These are phyloP conservation scores for Neocrepidodera transversa DNA, from an alignment of 2,888 invertebrate species.

Conservation along the genomic window DNA sequence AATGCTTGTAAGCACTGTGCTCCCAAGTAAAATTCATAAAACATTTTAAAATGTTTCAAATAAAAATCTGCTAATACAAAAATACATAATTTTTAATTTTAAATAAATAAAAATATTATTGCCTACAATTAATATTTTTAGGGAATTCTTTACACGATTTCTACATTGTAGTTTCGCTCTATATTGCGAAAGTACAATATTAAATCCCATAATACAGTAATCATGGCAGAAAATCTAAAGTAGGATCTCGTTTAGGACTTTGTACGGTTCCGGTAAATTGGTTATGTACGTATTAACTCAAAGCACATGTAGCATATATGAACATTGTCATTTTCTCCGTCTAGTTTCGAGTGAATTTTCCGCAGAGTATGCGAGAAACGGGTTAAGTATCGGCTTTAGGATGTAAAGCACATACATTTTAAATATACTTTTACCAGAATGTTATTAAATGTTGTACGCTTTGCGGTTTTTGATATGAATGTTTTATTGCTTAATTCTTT, in stretches of 20 bases:
- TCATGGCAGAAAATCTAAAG: constrained; percentile 26
- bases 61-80: no score
- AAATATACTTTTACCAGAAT: no score
- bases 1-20: no score
- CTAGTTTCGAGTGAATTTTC: constrained; percentile 23
- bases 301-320: constrained; percentile 17
- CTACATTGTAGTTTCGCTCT: neutral
- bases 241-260: constrained; percentile 29
- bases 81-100: no score
- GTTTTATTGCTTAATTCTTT: no score
- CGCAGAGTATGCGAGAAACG: neutral
- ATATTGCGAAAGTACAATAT: constrained; percentile 9
- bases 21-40: no score
- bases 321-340: constrained; percentile 24
- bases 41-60: no score
- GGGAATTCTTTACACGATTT: no score
- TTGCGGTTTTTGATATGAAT: no score
- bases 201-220: constrained; percentile 24
- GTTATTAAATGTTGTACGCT: no score
- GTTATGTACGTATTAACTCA: constrained; percentile 24
- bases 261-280: constrained; percentile 19
- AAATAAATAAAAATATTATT: no score
- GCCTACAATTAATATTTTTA: no score
- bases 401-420: neutral
- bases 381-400: constrained; percentile 7